phyloP scores from a whole-genome alignment of 2,888 invertebrate genomes.

The Dynastes grantii region DNA sequence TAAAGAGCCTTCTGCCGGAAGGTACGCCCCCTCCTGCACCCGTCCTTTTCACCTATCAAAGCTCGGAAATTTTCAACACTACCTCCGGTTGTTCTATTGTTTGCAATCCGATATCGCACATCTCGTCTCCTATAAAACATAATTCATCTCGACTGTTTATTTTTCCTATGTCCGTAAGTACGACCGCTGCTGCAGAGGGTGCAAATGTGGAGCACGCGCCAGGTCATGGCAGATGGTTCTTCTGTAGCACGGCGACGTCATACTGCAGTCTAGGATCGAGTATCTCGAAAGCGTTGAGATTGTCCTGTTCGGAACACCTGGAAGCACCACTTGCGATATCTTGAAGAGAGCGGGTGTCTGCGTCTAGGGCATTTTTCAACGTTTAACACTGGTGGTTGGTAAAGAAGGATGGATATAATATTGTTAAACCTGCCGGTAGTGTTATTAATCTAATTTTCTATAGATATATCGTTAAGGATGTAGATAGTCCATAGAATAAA shows the following conservation, averaged over 20 bases:
- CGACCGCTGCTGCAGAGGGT: constrained; percentile 3
- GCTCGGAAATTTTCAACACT: constrained; percentile 22
- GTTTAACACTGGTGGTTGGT: background rate
- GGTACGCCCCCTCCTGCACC: background rate
- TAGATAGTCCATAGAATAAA: background rate
- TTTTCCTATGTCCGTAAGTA: constrained; percentile 16
- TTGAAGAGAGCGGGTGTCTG: background rate
- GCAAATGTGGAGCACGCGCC: constrained; percentile 37
- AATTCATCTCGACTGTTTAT: constrained; percentile 29
- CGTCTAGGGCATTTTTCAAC: background rate
- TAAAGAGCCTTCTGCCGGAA: constrained; percentile 9
- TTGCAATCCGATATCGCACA: constrained; percentile 42
- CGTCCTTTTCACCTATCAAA: background rate
- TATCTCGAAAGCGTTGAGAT: constrained; percentile 26
- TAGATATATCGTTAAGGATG: background rate
- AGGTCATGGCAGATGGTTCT: constrained; percentile 22
- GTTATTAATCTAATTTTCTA: constrained; percentile 28
- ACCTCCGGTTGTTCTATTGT: constrained; percentile 34
- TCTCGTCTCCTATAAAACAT: constrained; percentile 11
- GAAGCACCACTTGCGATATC: constrained; percentile 36
- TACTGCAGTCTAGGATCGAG: constrained; percentile 27
- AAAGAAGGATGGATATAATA: background rate
- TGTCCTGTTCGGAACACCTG: constrained; percentile 14
- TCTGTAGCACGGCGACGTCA: background rate
- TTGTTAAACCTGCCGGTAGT: background rate